Percentiles rank a stretch among this genome's conserved stretches.
These are phyloP conservation scores for Orgyia antiqua DNA, from an alignment of 2,888 invertebrate species.

Conservation along the genomic window DNA sequence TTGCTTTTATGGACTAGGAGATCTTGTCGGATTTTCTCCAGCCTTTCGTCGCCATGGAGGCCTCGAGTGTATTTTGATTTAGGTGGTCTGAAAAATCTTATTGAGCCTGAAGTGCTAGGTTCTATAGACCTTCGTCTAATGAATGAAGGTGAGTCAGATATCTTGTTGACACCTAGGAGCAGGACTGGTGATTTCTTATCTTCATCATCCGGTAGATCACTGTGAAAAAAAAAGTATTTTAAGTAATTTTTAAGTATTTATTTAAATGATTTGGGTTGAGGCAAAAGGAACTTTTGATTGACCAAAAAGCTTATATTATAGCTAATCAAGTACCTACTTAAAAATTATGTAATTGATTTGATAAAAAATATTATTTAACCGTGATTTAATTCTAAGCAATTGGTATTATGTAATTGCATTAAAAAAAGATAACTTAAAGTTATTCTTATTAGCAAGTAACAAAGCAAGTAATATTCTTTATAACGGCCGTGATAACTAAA, in stretches of 20 bases:
- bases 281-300: too few relatives aligned
- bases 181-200: constrained; percentile 79
- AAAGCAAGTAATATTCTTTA: too few relatives aligned
- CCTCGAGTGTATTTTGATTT: constrained; percentile 69
- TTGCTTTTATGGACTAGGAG: constrained; percentile 63
- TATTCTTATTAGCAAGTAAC: too few relatives aligned
- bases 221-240: constrained; percentile 46
- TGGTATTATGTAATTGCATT: too few relatives aligned
- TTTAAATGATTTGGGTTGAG: too few relatives aligned
- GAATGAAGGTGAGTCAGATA: constrained; percentile 62
- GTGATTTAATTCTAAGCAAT: too few relatives aligned
- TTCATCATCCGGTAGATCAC: constrained; percentile 80
- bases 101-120: constrained; percentile 56
- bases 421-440: too few relatives aligned
- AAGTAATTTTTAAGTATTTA: constrained; percentile 12
- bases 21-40: constrained; percentile 68
- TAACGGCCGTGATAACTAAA: too few relatives aligned
- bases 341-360: too few relatives aligned
- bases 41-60: constrained; percentile 62
- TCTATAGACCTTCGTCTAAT: constrained; percentile 60
- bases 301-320: too few relatives aligned
- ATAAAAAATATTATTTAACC: too few relatives aligned
- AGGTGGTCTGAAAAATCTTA: constrained; percentile 64
- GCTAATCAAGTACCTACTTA: too few relatives aligned
- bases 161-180: constrained; percentile 80